Evolutionary conservation across 2,888 invertebrate species (phyloP).

Genomic region (Tipula lateralis): DNA sequence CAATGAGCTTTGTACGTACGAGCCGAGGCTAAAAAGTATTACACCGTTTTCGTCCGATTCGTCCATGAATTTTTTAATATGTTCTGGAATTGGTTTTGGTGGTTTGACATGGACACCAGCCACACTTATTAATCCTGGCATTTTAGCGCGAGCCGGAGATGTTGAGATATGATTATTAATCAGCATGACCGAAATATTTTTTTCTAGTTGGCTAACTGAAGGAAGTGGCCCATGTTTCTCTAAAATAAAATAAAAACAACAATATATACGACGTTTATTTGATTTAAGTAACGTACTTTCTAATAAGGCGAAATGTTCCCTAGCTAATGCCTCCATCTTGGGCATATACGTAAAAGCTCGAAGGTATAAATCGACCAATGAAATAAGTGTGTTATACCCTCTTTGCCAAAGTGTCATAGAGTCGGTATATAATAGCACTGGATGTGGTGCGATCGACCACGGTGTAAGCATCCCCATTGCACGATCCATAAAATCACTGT

Average conservation of each 20-base stretch:
- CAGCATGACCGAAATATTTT: conserved; percentile 49
- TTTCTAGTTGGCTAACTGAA: conserved; percentile 47
- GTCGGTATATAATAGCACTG: conserved; percentile 48
- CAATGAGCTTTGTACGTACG: not conserved
- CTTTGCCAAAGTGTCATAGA: conserved; percentile 54
- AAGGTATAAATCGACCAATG: conserved; percentile 42
- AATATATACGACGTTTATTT: not conserved
- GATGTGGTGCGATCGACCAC: conserved; percentile 51
- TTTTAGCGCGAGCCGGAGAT: conserved; percentile 48
- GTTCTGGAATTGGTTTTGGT: conserved; percentile 43
- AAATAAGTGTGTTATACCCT: conserved; percentile 50
- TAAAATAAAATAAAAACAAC: not conserved
- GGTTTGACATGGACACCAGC: conserved; percentile 54
- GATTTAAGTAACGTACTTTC: too few relatives aligned
- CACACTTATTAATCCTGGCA: conserved; percentile 51
- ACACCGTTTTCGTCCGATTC: conserved; percentile 46
- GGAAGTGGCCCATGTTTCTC: conserved; percentile 43
- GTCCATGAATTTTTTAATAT: conserved; percentile 48
- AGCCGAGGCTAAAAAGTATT: conserved; percentile 51
- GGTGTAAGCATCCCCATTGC: conserved; percentile 51
- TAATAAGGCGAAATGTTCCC: conserved; percentile 38
- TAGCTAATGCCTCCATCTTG: conserved; percentile 34
- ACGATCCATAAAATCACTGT: conserved; percentile 49
- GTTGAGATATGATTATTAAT: conserved; percentile 52
- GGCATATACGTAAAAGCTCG: conserved; percentile 45